Conservation (phyloP, 2,113 vertebrate species). For the Xiphorhynchus elegans region DNA sequence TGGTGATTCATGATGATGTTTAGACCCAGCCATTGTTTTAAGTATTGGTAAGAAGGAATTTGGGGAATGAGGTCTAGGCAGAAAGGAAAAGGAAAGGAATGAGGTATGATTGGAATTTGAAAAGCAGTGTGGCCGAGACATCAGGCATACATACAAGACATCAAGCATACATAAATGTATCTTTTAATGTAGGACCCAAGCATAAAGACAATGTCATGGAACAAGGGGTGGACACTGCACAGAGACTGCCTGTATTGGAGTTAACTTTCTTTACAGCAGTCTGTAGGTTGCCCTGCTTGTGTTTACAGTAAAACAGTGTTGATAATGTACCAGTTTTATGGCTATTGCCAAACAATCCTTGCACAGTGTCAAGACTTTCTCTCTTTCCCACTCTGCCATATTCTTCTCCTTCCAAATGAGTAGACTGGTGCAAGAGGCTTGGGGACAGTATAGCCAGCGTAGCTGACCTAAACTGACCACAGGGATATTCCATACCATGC, state of each 20-base stretch:
- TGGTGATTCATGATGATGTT: not conserved
- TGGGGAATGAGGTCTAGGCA: not conserved
- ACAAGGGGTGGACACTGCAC: too few relatives aligned
- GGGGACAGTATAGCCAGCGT: not conserved
- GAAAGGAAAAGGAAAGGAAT: not conserved
- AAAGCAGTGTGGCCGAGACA: not conserved
- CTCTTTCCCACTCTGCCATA: not conserved
- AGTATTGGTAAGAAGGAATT: not conserved
- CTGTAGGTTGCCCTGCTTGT: fast-evolving
- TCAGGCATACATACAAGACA: not conserved
- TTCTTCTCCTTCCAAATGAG: not conserved
- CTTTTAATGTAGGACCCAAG: not conserved
- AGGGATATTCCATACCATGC: not conserved
- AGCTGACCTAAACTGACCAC: not conserved
- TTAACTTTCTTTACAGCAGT: not conserved
- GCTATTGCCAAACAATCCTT: not conserved
- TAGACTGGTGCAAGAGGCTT: not conserved
- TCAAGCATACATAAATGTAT: not conserved
- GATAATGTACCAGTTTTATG: not conserved
- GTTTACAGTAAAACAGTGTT: fast-evolving
- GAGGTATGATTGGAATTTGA: fast-evolving
- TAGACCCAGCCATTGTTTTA: not conserved
- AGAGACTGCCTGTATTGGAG: not conserved
- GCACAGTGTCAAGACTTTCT: not conserved
- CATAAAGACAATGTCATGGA: not conserved